Conservation (phyloP, 2,888 invertebrate species). For the Perizoma flavofasciatum region DNA sequence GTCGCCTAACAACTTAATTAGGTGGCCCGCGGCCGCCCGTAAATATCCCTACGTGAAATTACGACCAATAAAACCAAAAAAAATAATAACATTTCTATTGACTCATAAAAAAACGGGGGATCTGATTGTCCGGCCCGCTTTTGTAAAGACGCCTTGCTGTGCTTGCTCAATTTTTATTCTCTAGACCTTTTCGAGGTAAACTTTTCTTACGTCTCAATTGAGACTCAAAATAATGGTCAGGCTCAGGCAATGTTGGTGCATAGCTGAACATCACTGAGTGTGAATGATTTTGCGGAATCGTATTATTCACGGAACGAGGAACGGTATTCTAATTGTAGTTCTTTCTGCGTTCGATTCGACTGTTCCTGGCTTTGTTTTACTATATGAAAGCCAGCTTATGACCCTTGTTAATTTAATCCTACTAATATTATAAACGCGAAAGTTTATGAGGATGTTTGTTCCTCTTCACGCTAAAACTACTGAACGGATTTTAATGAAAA, state of each 20-base stretch:
- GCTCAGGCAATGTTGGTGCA: slow-evolving; percentile 48
- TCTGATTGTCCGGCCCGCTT: slow-evolving; percentile 77
- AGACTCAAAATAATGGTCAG: slow-evolving; percentile 36
- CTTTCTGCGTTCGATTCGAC: slow-evolving; percentile 14
- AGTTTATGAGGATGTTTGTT: too few species aligned
- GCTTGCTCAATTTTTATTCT: slow-evolving; percentile 53
- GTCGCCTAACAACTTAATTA: slow-evolving; percentile 83
- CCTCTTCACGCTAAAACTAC: too few species aligned
- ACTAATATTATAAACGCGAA: too few species aligned
- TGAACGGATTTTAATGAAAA: too few species aligned
- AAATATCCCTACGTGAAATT: slow-evolving; percentile 82
- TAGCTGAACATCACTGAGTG: slow-evolving; percentile 45
- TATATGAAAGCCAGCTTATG: neutral
- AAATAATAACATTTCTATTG: slow-evolving; percentile 83
- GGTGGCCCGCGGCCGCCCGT: slow-evolving; percentile 79
- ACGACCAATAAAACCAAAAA: slow-evolving; percentile 82
- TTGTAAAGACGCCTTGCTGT: slow-evolving; percentile 74
- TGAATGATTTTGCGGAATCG: slow-evolving; percentile 45
- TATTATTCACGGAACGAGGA: slow-evolving; percentile 56
- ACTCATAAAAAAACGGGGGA: slow-evolving; percentile 75
- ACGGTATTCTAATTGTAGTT: slow-evolving; percentile 46
- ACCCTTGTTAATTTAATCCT: too few species aligned
- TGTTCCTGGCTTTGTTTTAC: slow-evolving; percentile 2
- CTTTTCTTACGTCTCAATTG: slow-evolving; percentile 41
- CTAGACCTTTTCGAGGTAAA: slow-evolving; percentile 37